Evolutionary conservation across 2,888 invertebrate genomes (phyloP).

Genomic region (Odontocolon sp.): DNA sequence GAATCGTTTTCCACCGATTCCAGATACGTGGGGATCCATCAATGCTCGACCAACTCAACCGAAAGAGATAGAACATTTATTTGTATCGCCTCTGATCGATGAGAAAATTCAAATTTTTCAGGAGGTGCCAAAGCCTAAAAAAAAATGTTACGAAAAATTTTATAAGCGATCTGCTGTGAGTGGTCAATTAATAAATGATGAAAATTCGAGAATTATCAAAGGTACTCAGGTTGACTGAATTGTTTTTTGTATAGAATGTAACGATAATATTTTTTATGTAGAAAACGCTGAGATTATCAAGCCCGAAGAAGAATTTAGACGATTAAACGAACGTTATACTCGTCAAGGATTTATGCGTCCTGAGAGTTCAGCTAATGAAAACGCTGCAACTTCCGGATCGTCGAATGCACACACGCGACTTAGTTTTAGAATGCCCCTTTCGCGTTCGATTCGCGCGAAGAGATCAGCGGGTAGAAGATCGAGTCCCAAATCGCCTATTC

Average conservation of each 20-base stretch:
- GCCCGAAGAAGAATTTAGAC: conserved; percentile 52
- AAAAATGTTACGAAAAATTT: conserved; percentile 36
- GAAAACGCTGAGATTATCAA: not conserved
- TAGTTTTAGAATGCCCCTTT: too few species aligned
- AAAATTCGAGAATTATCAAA: not conserved
- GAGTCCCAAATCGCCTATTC: not conserved
- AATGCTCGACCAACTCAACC: conserved; percentile 59
- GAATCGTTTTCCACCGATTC: conserved; percentile 38
- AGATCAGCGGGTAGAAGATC: not conserved
- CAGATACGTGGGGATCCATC: conserved; percentile 56
- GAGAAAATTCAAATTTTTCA: not conserved
- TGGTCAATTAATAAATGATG: too few species aligned
- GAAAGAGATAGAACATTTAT: conserved; percentile 56
- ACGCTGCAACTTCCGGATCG: not conserved
- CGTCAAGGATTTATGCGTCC: conserved; percentile 28
- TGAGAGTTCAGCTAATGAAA: not conserved
- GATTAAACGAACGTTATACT: conserved; percentile 47
- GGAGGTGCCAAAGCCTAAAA: conserved; percentile 6
- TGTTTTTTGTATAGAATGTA: too few species aligned
- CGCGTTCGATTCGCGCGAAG: too few species aligned
- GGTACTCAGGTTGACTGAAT: too few species aligned
- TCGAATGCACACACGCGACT: not conserved
- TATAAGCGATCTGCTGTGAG: conserved; percentile 13
- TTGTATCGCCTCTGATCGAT: conserved; percentile 8
- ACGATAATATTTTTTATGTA: conserved; percentile 15